These are phyloP conservation scores for Ceratotherium simum DNA, from an alignment of 2,113 vertebrate genomes.

Conservation along the genomic window DNA sequence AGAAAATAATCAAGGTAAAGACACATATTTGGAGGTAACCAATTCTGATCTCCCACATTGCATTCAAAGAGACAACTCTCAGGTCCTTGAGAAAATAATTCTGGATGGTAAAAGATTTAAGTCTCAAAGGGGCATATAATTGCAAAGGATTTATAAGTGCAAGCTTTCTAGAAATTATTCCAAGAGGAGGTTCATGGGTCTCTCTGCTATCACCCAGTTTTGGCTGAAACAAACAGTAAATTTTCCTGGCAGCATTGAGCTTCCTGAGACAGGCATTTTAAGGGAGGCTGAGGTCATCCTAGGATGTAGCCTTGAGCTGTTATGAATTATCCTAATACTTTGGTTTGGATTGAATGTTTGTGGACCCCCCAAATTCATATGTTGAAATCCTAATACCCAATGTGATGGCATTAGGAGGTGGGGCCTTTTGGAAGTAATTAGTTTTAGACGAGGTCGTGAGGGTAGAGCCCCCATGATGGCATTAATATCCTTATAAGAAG, in stretches of 20 bases:
- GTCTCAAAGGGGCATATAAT: not conserved
- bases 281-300: not conserved
- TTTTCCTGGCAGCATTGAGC: not conserved
- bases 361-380: not conserved
- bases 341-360: not conserved
- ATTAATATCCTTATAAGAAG: not conserved
- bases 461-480: rapidly evolving
- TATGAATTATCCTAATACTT: not conserved
- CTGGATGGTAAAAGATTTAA: not conserved
- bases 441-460: not conserved
- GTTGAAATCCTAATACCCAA: not conserved
- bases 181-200: too few species aligned
- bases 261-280: not conserved
- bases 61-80: too few species aligned
- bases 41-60: too few species aligned
- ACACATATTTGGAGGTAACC: too few species aligned
- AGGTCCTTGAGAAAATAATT: not conserved
- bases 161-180: not conserved
- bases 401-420: not conserved
- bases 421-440: not conserved
- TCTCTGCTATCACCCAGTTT: not conserved
- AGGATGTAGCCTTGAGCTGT: not conserved
- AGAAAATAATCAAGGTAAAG: too few species aligned
- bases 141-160: too few species aligned
- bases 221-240: not conserved